Conservation (phyloP, 2,888 invertebrate genomes). For the Lordiphosa fenestrarum region DNA sequence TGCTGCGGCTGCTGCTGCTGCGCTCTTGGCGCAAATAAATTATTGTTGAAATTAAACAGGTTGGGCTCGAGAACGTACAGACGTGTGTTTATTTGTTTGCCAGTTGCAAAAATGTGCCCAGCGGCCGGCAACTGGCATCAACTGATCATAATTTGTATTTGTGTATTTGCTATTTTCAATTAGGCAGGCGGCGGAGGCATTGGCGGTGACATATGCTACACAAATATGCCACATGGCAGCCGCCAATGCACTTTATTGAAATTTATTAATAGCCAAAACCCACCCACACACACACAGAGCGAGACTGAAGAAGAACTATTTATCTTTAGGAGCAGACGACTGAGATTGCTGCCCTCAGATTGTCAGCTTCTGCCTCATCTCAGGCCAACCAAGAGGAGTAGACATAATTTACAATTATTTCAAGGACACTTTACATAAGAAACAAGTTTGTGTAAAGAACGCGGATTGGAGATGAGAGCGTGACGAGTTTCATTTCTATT, state of each 20-base stretch:
- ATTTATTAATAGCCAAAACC: constrained; percentile 62
- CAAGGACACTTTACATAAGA: constrained; percentile 73
- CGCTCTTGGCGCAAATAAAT: constrained; percentile 42
- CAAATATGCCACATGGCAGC: constrained; percentile 64
- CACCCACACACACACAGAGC: constrained; percentile 16
- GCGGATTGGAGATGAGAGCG: constrained; percentile 30
- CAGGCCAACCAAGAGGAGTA: constrained; percentile 30
- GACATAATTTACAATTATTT: constrained; percentile 79
- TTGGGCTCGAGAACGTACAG: constrained; percentile 47
- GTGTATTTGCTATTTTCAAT: constrained; percentile 71
- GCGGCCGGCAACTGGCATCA: constrained; percentile 2
- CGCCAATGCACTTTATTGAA: constrained; percentile 69
- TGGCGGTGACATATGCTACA: constrained; percentile 67
- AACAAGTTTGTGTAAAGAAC: constrained; percentile 49
- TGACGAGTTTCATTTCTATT: neutral
- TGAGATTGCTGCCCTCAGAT: constrained; percentile 3
- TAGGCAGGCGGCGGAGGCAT: constrained; percentile 41
- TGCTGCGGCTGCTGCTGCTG: neutral
- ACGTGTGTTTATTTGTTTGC: constrained; percentile 67
- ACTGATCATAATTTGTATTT: constrained; percentile 60
- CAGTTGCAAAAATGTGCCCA: constrained; percentile 33
- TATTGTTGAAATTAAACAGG: constrained; percentile 74
- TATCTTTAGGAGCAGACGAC: neutral
- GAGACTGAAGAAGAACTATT: neutral
- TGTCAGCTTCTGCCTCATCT: neutral